Percentiles rank a stretch among this genome's conserved stretches.
These are phyloP conservation scores for Papilio elwesi DNA, from an alignment of 2,888 invertebrate genomes.

Conservation along the genomic window DNA sequence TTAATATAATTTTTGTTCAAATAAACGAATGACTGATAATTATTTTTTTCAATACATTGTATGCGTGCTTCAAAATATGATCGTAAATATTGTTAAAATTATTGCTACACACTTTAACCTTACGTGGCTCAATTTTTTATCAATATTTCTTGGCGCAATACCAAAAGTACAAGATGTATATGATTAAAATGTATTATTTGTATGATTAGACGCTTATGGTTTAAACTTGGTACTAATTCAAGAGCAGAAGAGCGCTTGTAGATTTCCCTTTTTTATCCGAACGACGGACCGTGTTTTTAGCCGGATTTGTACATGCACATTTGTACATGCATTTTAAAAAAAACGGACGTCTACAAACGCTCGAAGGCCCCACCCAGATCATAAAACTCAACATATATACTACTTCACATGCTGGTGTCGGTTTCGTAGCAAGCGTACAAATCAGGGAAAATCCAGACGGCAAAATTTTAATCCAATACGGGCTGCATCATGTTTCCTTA, in stretches of 20 bases:
- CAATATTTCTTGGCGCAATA: background rate
- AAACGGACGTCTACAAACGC: background rate
- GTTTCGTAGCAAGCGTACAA: slow-evolving; percentile 16
- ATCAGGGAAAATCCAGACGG: slow-evolving; percentile 33
- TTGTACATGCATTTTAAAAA: no score
- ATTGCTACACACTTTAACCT: background rate
- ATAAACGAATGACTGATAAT: background rate
- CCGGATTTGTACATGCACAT: no score
- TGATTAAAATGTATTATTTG: background rate
- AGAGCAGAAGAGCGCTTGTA: no score
- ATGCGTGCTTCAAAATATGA: background rate
- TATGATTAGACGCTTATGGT: no score
- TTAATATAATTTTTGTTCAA: no score
- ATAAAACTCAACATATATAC: background rate
- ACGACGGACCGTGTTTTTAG: no score
- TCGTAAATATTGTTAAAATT: background rate
- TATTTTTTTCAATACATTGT: background rate
- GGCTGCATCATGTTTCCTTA: slow-evolving; percentile 21
- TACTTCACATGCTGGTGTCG: background rate
- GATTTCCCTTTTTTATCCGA: no score
- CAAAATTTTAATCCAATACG: slow-evolving; percentile 27
- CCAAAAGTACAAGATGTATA: background rate
- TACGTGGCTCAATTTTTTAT: background rate
- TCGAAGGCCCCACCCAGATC: background rate
- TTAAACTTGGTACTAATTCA: no score